Percentiles rank a stretch among this genome's conserved stretches.
These are phyloP conservation scores for Physocephala rufipes DNA, from an alignment of 2,888 invertebrate genomes.

Conservation along the genomic window DNA sequence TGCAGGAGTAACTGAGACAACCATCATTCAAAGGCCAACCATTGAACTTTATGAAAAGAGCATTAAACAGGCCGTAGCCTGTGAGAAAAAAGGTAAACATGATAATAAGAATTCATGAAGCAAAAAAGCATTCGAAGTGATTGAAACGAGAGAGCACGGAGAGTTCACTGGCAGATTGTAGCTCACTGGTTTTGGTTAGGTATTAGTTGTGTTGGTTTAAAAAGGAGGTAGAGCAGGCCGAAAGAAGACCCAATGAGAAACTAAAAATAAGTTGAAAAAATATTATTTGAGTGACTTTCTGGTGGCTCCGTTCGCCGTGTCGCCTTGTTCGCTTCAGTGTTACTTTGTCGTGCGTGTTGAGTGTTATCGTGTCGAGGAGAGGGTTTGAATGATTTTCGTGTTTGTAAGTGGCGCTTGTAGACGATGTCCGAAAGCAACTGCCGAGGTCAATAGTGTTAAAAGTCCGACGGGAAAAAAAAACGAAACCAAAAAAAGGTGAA, in stretches of 20 bases:
- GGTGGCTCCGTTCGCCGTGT: conserved; percentile 59
- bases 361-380: conserved; percentile 54
- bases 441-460: conserved; percentile 22
- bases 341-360: conserved; percentile 67
- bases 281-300: conserved; percentile 59
- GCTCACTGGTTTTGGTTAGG: conserved; percentile 10
- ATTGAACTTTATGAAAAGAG: conserved; percentile 18
- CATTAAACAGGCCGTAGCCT: not conserved
- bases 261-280: conserved; percentile 44
- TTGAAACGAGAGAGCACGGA: conserved; percentile 37
- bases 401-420: conserved; percentile 7
- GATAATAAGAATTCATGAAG: conserved; percentile 38
- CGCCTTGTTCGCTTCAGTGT: conserved; percentile 66
- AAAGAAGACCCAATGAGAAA: conserved; percentile 17
- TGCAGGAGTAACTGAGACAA: conserved; percentile 21
- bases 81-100: conserved; percentile 22
- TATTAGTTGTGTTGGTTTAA: not conserved
- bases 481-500: not conserved
- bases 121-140: conserved; percentile 43
- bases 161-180: not conserved
- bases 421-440: conserved; percentile 1
- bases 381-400: conserved; percentile 17
- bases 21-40: conserved; percentile 1
- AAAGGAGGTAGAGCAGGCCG: conserved; percentile 15
- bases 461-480: conserved; percentile 33